phyloP scores from a whole-genome alignment of 2,888 invertebrate genomes.

The Andrena camellia region DNA sequence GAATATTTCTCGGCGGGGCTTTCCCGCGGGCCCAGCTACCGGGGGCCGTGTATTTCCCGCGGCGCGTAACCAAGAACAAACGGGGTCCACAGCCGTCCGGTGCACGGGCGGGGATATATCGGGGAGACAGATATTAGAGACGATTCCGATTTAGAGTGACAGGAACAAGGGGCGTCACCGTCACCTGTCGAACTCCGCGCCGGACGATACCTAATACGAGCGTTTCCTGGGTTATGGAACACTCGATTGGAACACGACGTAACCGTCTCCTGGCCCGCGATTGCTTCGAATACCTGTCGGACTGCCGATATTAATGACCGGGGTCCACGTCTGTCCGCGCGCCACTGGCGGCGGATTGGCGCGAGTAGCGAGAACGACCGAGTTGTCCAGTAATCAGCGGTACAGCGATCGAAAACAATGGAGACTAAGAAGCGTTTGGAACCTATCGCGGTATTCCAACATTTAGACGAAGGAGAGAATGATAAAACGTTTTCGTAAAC shows the following conservation, averaged over 20 bases:
- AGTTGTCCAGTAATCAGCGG: neutral
- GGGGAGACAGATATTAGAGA: slow-evolving; percentile 2
- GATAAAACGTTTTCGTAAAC: neutral
- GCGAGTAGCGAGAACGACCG: too few species aligned
- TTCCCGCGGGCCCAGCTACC: too few species aligned
- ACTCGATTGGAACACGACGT: slow-evolving; percentile 46
- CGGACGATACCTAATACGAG: slow-evolving; percentile 21
- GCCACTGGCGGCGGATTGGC: neutral
- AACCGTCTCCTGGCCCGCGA: slow-evolving; percentile 22
- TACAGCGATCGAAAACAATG: neutral
- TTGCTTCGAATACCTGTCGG: slow-evolving; percentile 16
- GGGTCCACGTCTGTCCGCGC: neutral
- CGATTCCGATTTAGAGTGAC: slow-evolving; percentile 27
- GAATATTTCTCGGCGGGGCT: too few species aligned
- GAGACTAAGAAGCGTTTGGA: neutral
- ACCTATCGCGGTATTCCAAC: neutral
- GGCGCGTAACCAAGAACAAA: neutral
- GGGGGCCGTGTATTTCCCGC: too few species aligned
- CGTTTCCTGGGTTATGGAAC: slow-evolving; percentile 19
- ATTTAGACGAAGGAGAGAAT: slow-evolving; percentile 1
- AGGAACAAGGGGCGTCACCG: slow-evolving; percentile 43
- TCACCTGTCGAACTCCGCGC: slow-evolving; percentile 42
- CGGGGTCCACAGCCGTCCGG: neutral
- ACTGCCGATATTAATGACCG: slow-evolving; percentile 19
- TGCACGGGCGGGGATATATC: neutral